Base-by-base conservation (phyloP, 2,797 vertebrate species). In the Pempheris klunzingeri region DNA sequence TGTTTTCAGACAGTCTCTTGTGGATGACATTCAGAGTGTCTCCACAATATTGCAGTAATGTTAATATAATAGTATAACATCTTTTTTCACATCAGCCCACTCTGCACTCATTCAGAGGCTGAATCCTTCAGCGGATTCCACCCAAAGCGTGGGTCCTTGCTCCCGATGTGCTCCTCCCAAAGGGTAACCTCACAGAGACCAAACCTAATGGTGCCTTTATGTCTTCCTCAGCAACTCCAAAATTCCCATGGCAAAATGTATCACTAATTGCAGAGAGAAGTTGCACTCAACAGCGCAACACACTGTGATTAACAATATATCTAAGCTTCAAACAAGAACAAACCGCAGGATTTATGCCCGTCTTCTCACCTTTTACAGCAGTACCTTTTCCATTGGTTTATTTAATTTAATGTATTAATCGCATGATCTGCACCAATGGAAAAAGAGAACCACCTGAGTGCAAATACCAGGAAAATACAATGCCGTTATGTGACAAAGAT, bases 351-450 rank as follows among this genome's bases (percentile, higher is more conserved):
- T 71, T 8, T 5, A 47, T 65, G 7, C 28, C 20, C 20, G 26
- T 30, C 13, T 18, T 67, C 18, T n/a, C 24, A 26, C 58, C 14
- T 59, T 81, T 71, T 36, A 63, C 18, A 78, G 9, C 26, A 28
- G 7, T 13, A 3, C 10, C 38, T 67, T 50, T 47, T 9, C 7
- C 12, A 53, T 18, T 7, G 17, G 7, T 67, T 12, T 50, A 18
- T 44, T 61, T 46, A 10, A 50, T 44, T 26, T 36, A 14, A 41
- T 52, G 18, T 49, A n/a, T 55, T 60, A 22, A 20, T 62, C 6
- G 28, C 34, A 63, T 41, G 1, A 52, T 54, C 5, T 47, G 18
- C 13, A 39, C n/a, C 7, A 20, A 22, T 22, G n/a, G 24, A 34
- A 34, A 28, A 32, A 61, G 4, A 54, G 18, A 44, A 15, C 0